phyloP scores from a whole-genome alignment of 2,888 invertebrate genomes.

The Hetaerina titia region DNA sequence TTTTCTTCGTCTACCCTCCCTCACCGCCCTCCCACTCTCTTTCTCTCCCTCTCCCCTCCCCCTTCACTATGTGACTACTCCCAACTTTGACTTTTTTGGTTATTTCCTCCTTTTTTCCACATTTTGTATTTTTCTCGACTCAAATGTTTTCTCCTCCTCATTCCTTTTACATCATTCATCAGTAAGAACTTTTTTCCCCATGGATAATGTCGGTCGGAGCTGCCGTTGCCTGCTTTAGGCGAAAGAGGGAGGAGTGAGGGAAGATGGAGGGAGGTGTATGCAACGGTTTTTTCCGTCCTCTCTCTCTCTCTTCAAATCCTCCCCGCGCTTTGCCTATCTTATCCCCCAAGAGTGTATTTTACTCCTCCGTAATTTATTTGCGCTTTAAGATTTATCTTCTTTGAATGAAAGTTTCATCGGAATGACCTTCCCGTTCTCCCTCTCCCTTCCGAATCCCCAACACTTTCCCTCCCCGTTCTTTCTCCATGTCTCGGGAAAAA shows the following conservation, averaged over 20 bases:
- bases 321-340: constrained; percentile 34
- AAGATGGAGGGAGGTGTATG: constrained; percentile 1
- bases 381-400: constrained; percentile 47
- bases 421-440: constrained; percentile 33
- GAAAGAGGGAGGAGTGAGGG: not conserved
- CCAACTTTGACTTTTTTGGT: not conserved
- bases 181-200: not conserved
- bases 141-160: not conserved
- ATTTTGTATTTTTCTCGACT: not conserved
- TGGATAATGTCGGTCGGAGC: constrained; percentile 22
- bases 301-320: constrained; percentile 4
- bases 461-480: not conserved
- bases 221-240: constrained; percentile 16
- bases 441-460: not conserved
- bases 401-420: constrained; percentile 45
- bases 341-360: constrained; percentile 39
- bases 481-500: not conserved
- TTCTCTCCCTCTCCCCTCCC: not conserved
- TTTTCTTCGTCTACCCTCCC: not conserved
- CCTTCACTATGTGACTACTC: not conserved
- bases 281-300: not conserved
- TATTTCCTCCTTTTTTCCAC: not conserved
- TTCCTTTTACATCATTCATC: constrained; percentile 50
- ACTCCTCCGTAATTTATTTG: constrained; percentile 49
- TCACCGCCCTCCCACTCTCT: not conserved